phyloP scores from a whole-genome alignment of 2,113 vertebrate species.

The Corapipo altera region DNA sequence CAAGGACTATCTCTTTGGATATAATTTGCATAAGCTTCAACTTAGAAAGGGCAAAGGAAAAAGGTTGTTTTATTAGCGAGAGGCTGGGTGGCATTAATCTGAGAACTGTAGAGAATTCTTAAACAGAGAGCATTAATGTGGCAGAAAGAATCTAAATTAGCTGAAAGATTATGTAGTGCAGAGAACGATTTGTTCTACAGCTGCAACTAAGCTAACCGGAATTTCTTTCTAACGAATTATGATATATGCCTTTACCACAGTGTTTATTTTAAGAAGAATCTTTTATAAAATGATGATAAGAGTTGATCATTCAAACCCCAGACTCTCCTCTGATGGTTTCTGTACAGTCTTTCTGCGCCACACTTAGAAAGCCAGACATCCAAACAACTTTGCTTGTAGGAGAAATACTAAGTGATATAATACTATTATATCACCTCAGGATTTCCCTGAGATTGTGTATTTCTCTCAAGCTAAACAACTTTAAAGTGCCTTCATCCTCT shows the following conservation, averaged over 20 bases:
- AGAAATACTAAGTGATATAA: not conserved
- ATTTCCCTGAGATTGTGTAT: not conserved
- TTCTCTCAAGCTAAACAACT: not conserved
- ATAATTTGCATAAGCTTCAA: constrained; percentile 26
- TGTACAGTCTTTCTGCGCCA: not conserved
- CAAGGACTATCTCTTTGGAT: not conserved
- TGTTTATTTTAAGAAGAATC: not conserved
- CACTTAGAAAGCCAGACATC: not conserved
- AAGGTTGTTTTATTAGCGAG: constrained; percentile 26
- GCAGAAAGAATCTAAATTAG: not conserved
- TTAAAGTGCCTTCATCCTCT: not conserved
- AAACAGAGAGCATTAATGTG: not conserved
- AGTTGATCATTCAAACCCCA: not conserved
- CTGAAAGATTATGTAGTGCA: not conserved
- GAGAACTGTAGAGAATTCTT: not conserved
- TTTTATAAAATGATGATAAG: not conserved
- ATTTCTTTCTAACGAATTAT: not conserved
- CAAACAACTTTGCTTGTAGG: not conserved
- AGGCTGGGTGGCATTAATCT: not conserved
- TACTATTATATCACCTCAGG: not conserved
- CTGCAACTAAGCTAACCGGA: not conserved
- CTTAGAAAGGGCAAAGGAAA: constrained; percentile 23
- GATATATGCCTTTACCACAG: not conserved
- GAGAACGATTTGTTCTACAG: not conserved
- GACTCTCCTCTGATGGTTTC: not conserved